Percentiles rank a stretch among this genome's conserved stretches.
Conservation (phyloP, 2,797 vertebrate species). For the Enteromius mattozi region DNA sequence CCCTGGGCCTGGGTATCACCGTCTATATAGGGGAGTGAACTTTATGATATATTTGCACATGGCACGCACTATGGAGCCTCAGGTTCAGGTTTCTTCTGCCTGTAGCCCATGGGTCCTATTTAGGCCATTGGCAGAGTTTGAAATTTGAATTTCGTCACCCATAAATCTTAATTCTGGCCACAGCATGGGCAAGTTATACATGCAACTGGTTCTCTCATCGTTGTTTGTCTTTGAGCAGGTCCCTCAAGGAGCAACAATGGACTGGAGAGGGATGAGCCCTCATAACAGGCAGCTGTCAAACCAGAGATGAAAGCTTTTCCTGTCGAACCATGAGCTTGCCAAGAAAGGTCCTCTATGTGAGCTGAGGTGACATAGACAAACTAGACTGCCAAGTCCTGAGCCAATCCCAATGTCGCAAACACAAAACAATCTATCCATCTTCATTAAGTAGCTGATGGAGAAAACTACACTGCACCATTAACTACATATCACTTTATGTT, state of each 20-base stretch:
- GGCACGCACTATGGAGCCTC: conserved; percentile 57
- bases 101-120: conserved; percentile 55
- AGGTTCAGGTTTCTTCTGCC: conserved; percentile 60
- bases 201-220: conserved; percentile 58
- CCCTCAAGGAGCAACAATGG: conserved; percentile 36
- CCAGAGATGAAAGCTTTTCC: conserved; percentile 54
- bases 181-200: conserved; percentile 46
- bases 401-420: neutral
- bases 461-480: neutral
- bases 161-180: conserved; percentile 62
- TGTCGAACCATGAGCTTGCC: conserved; percentile 47
- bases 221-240: conserved; percentile 56
- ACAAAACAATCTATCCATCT: neutral
- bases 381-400: conserved; percentile 29
- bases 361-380: conserved; percentile 3
- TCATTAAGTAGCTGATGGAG: neutral
- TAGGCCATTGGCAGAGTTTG: conserved; percentile 62
- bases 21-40: conserved; percentile 67
- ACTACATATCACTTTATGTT: neutral
- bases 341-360: conserved; percentile 37
- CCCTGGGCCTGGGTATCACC: conserved; percentile 38
- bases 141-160: conserved; percentile 62
- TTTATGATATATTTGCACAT: conserved; percentile 63
- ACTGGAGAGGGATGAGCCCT: conserved; percentile 29
- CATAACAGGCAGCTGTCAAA: conserved; percentile 57